These are phyloP conservation scores for Eulemur rufifrons DNA, from an alignment of 2,113 vertebrate genomes.

Conservation along the genomic window DNA sequence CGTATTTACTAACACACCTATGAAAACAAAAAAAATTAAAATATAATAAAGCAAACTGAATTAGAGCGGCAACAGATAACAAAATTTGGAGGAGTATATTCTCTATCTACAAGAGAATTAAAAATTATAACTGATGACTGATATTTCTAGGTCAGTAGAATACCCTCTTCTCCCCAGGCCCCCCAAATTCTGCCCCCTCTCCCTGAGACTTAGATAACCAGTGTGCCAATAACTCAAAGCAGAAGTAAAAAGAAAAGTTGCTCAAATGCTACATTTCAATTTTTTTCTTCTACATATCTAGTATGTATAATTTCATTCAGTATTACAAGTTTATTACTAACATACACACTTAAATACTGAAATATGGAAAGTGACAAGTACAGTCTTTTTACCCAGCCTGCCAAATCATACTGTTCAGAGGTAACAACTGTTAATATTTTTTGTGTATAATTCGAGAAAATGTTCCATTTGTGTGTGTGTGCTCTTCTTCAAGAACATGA, in stretches of 20 bases:
- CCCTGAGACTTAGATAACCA: not conserved
- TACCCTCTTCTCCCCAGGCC: not conserved
- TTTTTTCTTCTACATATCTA: not conserved
- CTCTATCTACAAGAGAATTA: not conserved
- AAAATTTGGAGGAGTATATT: not conserved
- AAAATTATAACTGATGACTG: not conserved
- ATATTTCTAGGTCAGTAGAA: not conserved
- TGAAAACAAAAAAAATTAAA: not conserved
- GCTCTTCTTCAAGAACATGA: not conserved
- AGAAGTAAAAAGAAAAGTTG: not conserved
- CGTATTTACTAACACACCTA: not conserved
- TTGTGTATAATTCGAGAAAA: not conserved
- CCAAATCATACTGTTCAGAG: not conserved
- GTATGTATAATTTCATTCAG: not conserved
- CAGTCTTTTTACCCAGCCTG: not conserved
- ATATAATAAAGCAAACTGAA: not conserved
- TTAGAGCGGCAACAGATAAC: not conserved
- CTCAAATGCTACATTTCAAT: not conserved
- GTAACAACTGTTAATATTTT: not conserved
- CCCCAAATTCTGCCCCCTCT: accelerated
- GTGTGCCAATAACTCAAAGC: not conserved
- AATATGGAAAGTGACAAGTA: not conserved
- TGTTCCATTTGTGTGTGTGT: not conserved
- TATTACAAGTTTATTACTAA: not conserved
- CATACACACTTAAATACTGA: not conserved